These are phyloP conservation scores for Cerceris rybyensis DNA, from an alignment of 2,888 invertebrate species.

Conservation along the genomic window DNA sequence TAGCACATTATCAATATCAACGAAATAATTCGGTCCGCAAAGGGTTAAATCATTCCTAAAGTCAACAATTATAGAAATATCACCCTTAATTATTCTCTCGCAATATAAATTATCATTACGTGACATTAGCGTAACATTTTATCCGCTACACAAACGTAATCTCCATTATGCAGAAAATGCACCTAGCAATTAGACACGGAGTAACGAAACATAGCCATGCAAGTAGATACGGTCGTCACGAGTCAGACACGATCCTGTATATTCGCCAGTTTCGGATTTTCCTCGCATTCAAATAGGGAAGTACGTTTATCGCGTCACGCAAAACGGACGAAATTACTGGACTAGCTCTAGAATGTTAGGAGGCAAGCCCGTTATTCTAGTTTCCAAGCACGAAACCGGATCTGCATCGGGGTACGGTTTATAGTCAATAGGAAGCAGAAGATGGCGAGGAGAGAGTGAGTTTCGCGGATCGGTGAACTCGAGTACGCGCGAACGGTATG, in stretches of 20 bases:
- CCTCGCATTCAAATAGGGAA: constrained; percentile 19
- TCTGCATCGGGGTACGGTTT: constrained; percentile 54
- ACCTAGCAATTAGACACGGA: not conserved
- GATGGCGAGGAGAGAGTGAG: constrained; percentile 68
- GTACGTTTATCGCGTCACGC: constrained; percentile 49
- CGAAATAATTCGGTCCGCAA: too few relatives aligned
- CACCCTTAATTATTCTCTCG: too few relatives aligned
- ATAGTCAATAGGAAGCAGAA: constrained; percentile 68
- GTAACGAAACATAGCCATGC: not conserved
- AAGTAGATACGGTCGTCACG: constrained; percentile 40
- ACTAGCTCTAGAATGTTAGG: constrained; percentile 45
- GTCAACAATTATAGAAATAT: too few relatives aligned
- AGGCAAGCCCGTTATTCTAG: constrained; percentile 43
- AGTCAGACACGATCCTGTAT: constrained; percentile 23
- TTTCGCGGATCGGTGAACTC: constrained; percentile 73
- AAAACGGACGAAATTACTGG: constrained; percentile 53
- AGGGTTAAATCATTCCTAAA: too few relatives aligned
- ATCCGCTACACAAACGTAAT: not conserved
- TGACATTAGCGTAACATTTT: too few relatives aligned
- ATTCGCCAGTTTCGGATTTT: not conserved
- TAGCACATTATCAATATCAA: too few relatives aligned
- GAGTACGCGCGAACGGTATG: constrained; percentile 56
- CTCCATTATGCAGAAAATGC: not conserved
- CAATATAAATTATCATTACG: too few relatives aligned
- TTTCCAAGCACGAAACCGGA: constrained; percentile 67